Conservation (phyloP, 2,888 invertebrate species). For the Pseudococcus longispinus region DNA sequence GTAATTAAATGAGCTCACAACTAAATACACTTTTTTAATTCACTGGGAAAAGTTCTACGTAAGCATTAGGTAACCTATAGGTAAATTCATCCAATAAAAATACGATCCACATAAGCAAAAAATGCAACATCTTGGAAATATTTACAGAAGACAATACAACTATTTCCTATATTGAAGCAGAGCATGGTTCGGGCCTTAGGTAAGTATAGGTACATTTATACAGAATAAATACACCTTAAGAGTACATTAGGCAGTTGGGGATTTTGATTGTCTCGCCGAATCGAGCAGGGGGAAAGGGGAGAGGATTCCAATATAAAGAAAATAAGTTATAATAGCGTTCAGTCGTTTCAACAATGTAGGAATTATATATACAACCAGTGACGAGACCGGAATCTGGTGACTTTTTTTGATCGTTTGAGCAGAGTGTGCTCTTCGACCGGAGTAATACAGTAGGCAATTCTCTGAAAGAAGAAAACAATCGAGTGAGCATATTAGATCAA, state of each 20-base stretch:
- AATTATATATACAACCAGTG: conserved; percentile 71
- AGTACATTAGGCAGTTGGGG: background rate
- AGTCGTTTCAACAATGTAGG: conserved; percentile 58
- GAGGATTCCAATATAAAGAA: background rate
- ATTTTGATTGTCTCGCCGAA: background rate
- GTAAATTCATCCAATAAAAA: background rate
- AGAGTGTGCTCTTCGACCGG: conserved; percentile 73
- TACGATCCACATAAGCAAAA: background rate
- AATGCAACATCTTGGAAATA: background rate
- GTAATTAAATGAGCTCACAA: background rate
- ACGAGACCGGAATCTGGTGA: conserved; percentile 70
- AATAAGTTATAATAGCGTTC: background rate
- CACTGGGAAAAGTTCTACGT: background rate
- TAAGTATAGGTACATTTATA: background rate
- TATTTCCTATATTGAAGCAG: background rate
- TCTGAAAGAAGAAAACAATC: conserved; percentile 64
- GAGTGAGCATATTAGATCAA: background rate
- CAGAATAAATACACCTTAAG: background rate
- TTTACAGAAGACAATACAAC: background rate
- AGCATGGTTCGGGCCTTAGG: background rate
- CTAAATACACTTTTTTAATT: background rate
- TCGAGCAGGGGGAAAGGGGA: background rate
- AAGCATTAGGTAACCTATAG: background rate
- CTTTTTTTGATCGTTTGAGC: conserved; percentile 68
- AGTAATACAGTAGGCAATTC: conserved; percentile 72